A percentile compares a stretch with the other conserved stretches of the same genome.
Evolutionary conservation across 1,140 invertebrate genomes (phyloP).

Genomic region (Leptinotarsa lineolata): DNA sequence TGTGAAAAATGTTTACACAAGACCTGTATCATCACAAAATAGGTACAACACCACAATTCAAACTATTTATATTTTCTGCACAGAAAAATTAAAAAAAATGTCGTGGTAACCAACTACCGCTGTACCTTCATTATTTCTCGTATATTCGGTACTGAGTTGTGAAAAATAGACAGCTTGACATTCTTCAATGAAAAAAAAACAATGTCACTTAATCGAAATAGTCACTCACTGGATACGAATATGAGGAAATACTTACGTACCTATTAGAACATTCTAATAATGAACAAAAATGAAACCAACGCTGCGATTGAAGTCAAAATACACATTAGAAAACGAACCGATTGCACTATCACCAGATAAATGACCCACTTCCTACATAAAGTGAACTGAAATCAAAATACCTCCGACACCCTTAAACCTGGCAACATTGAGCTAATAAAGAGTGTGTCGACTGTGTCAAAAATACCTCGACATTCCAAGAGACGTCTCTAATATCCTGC

Average conservation of each 20-base stretch:
- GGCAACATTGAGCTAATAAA: neutral
- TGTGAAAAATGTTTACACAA: too few relatives aligned
- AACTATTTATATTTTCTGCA: too few relatives aligned
- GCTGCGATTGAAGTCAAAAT: neutral
- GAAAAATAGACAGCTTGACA: too few relatives aligned
- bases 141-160: too few relatives aligned
- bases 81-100: too few relatives aligned
- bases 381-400: neutral
- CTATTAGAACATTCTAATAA: neutral
- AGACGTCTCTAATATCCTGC: constrained; percentile 76
- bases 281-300: neutral
- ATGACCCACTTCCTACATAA: constrained; percentile 1
- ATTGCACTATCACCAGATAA: neutral
- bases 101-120: too few relatives aligned
- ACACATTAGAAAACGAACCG: neutral
- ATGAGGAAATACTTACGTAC: neutral
- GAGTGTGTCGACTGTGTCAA: constrained; percentile 7
- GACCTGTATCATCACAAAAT: too few relatives aligned
- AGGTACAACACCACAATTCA: too few relatives aligned
- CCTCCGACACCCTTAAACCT: neutral
- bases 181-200: too few relatives aligned
- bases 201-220: too few relatives aligned
- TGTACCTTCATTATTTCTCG: too few relatives aligned
- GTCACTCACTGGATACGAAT: too few relatives aligned
- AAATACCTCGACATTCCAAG: constrained; percentile 75